A percentile compares a stretch with the other conserved stretches of the same genome.
Evolutionary conservation across 2,113 vertebrate genomes (phyloP).

Genomic region (Forbesichthys agassizii): DNA sequence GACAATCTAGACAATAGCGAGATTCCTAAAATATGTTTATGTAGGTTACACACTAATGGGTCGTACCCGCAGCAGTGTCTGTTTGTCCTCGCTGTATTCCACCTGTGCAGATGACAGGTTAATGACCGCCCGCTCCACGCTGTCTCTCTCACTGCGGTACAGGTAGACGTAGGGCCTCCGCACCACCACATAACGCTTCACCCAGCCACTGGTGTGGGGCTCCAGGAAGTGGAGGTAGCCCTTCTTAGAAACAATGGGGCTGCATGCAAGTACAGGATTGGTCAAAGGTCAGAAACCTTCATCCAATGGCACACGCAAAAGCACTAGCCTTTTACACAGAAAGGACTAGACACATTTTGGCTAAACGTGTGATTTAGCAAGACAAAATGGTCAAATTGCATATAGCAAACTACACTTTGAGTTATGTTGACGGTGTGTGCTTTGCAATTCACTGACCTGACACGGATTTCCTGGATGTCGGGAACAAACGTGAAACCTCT

Average conservation of each 20-base stretch:
- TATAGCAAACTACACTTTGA: neutral
- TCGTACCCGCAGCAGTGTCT: conserved; percentile 92
- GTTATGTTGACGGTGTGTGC: neutral
- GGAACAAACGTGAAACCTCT: conserved; percentile 86
- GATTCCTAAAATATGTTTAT: too few relatives aligned
- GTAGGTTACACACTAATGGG: neutral
- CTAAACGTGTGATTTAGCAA: too few relatives aligned
- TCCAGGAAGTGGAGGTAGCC: conserved; percentile 97
- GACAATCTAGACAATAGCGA: too few relatives aligned
- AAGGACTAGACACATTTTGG: too few relatives aligned
- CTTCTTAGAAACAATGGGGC: conserved; percentile 97
- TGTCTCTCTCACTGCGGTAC: conserved; percentile 92
- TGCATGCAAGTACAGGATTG: conserved; percentile 46
- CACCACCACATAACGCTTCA: conserved; percentile 92
- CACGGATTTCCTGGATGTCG: conserved; percentile 94
- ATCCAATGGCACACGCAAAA: too few relatives aligned
- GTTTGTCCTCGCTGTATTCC: conserved; percentile 98
- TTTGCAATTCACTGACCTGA: conserved; percentile 79
- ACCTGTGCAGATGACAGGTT: conserved; percentile 97
- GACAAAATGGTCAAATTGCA: too few relatives aligned
- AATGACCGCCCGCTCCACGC: conserved; percentile 91
- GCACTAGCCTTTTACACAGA: too few relatives aligned
- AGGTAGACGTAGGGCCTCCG: conserved; percentile 93
- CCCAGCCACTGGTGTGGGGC: conserved; percentile 93
- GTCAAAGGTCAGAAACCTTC: too few relatives aligned